Percentiles rank a stretch among this genome's conserved stretches.
phyloP scores from a whole-genome alignment of 2,113 vertebrate species.

The Ceyx margarethae region DNA sequence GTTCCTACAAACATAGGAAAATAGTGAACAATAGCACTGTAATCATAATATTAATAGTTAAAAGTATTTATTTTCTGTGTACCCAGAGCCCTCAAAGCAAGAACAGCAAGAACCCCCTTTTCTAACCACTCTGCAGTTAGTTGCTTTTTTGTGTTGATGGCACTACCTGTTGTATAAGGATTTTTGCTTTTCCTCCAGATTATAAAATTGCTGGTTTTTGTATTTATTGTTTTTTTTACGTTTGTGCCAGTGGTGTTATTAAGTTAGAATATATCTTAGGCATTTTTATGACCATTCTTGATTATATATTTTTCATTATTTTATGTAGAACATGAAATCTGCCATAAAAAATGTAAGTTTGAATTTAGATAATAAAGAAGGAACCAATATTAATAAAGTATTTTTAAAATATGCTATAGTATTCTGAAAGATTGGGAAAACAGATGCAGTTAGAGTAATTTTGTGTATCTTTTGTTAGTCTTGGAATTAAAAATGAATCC shows the following conservation, averaged over 20 bases:
- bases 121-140: not conserved
- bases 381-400: not conserved
- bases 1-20: not conserved
- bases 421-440: not conserved
- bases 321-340: not conserved
- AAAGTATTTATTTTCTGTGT: not conserved
- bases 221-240: not conserved
- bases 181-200: not conserved
- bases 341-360: not conserved
- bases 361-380: not conserved
- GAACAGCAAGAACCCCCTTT: not conserved
- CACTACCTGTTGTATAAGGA: not conserved
- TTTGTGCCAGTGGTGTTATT: not conserved
- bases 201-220: not conserved
- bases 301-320: not conserved
- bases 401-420: not conserved
- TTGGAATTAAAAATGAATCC: conserved; percentile 25
- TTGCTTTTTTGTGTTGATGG: not conserved
- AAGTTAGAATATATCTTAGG: not conserved
- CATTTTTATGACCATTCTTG: not conserved
- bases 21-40: not conserved
- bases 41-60: not conserved
- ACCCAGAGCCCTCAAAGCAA: not conserved
- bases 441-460: not conserved
- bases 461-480: conserved; percentile 21